Evolutionary conservation across 1,140 invertebrate species (phyloP), one percentile per base, ranked within the genome.

Genomic region (Cotesia chilonis): DNA sequence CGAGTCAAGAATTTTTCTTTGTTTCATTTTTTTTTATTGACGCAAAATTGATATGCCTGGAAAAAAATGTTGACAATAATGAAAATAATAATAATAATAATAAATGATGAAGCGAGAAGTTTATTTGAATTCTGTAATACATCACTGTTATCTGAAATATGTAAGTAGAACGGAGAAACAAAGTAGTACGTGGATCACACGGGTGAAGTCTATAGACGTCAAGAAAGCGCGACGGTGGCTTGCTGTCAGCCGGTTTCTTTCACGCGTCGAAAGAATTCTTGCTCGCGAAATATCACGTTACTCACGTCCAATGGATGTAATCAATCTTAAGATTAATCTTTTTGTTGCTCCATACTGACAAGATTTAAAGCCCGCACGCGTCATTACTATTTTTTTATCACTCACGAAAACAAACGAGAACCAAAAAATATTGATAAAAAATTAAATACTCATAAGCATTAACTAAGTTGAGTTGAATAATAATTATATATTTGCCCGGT

Each of bases 251-350:
- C 37, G 54, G 55, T 68, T 59, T 66, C 14, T 71, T 52, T 68
- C 35, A 63, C 67, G 64, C 61, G 54, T 72, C 66, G 61, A 75
- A 71, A 68, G 69, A 52, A 51, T 73, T 59, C 20, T 59, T 70
- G 70, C 70, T 63, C 66, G 54, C 54, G 37, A 68, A 68, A 75
- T 82, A 82, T 84, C 79, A 70, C 77, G 79, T 84, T 83, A 82
- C 83, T 79, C 74, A 74, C 79, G 76, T 81, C 28, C 68, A 20
- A 69, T 68, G 68, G 57, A 69, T 68, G 17, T 69, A 66, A 71
- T 71, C 70, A 71, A 71, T 71, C 70, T 66, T 52, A 14, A 55
- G 63, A 57, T 71, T 71, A 65, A 65, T 71, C 35, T 55, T 65
- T 65, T 61, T 65, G 20, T 54, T 54, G 38, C 20, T 10, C 28